Evolutionary conservation across 2,797 vertebrate species (phyloP), one percentile per base, ranked within the genome.

Genomic region (Sebastolobus altivelis): DNA sequence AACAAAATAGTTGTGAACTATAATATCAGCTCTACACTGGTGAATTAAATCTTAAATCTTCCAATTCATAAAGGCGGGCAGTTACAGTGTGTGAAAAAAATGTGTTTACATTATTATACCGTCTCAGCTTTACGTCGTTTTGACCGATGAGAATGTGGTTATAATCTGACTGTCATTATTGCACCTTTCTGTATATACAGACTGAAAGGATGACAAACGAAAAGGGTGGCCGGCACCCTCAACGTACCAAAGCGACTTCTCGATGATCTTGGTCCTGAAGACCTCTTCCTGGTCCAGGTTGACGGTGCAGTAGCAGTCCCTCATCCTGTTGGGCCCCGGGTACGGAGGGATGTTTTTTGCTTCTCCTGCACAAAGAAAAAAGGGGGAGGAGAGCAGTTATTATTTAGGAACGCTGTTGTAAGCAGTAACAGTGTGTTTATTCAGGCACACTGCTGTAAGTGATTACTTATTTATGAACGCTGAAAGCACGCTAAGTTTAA

Each of bases 221-320:
- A 70, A 62, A 52, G 2, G 7, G 1, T 2, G 29, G 1, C 14
- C 5, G 29, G 12, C 25, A 6, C 38, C 20, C 12, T 25, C 3
- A 38, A 66, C 77, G 1, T 95, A 99, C 98, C 98, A 99, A 89
- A 99, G 97, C 2, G 98, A 99, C 89, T 99, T 99, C 94, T 99
- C 98, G 29, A 99, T 96, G 55, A 98, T 98, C 95, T 99, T 98
- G 94, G 99, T 99, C 94, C 99, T 95, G 95, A 99, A 99, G 86
- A 99, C 99, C 90, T 99, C 99, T 84, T 99, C 99, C 91, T 98
- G 99, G 96, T 99, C 99, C 94, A 99, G 95, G 95, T 99, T 99
- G 85, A 99, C 97, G 3, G 98, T 99, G 94, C 99, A 99, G 95
- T 98, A 99, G 89, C 98, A 99, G 89, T 99, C 99, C 70, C 99